phyloP scores from a whole-genome alignment of 2,797 vertebrate genomes.

The Poeciliopsis paucimaculata region DNA sequence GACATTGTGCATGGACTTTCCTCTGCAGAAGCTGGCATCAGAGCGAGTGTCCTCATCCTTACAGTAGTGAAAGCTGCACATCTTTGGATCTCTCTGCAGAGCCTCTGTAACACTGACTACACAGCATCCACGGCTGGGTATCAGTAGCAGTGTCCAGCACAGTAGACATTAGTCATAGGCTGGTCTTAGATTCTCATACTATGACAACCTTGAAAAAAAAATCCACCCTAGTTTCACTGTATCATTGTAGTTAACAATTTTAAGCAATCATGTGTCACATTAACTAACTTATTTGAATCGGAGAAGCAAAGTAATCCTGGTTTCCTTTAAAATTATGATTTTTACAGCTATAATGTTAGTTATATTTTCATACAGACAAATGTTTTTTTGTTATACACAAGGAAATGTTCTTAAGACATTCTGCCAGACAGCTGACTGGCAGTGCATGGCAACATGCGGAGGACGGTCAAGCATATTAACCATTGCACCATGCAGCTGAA shows the following conservation, averaged over 20 bases:
- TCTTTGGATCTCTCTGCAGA: conserved; percentile 54
- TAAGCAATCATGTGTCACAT: neutral
- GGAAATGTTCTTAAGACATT: neutral
- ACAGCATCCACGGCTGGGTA: conserved; percentile 47
- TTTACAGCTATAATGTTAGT: neutral
- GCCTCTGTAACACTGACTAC: conserved; percentile 46
- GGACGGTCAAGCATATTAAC: neutral
- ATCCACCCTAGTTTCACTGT: neutral
- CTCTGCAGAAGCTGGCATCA: conserved; percentile 27
- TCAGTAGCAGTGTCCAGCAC: conserved; percentile 57
- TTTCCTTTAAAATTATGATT: neutral
- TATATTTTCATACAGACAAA: neutral
- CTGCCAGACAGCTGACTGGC: neutral
- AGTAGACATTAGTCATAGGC: conserved; percentile 3
- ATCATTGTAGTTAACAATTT: neutral
- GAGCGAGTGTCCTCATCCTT: neutral
- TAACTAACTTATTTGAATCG: neutral
- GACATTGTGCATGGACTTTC: conserved; percentile 42
- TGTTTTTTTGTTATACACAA: neutral
- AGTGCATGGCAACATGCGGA: neutral
- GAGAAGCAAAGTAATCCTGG: neutral
- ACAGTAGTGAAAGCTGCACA: conserved; percentile 26
- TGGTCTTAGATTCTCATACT: conserved; percentile 7
- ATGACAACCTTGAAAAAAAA: neutral
- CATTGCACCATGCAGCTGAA: neutral